phyloP scores from a whole-genome alignment of 1,140 invertebrate species.

The Bombus confusus region DNA sequence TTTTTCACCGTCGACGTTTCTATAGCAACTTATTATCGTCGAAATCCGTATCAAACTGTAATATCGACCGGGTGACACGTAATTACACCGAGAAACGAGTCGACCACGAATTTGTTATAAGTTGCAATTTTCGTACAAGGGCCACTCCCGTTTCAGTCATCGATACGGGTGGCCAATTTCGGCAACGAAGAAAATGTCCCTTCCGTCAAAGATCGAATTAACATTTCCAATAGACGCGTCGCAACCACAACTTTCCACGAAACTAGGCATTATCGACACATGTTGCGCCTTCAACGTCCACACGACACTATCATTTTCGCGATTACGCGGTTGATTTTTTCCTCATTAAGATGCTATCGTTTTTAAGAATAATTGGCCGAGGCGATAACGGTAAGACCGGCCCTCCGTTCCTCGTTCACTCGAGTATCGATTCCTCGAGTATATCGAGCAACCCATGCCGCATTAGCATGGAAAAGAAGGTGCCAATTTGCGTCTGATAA shows the following conservation, averaged over 20 bases:
- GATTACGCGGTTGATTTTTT: slow-evolving; percentile 39
- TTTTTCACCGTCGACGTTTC: not conserved
- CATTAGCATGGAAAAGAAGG: slow-evolving; percentile 73
- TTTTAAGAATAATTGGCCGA: slow-evolving; percentile 53
- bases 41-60: not conserved
- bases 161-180: not conserved
- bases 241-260: slow-evolving; percentile 1
- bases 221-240: not conserved
- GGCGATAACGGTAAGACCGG: slow-evolving; percentile 52
- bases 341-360: slow-evolving; percentile 45
- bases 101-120: too few relatives aligned
- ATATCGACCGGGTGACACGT: not conserved
- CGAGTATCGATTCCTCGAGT: slow-evolving; percentile 60
- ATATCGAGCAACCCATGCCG: slow-evolving; percentile 30
- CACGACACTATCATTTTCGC: slow-evolving; percentile 16
- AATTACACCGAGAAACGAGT: not conserved
- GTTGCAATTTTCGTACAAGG: not conserved
- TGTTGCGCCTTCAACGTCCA: not conserved
- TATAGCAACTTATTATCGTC: not conserved
- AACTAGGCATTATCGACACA: not conserved
- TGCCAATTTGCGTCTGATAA: slow-evolving; percentile 70
- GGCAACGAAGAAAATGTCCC: not conserved
- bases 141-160: not conserved
- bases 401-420: slow-evolving; percentile 57
- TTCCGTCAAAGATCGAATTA: not conserved